Evolutionary conservation across 2,797 vertebrate genomes (phyloP).

Genomic region (Varecia variegata): DNA sequence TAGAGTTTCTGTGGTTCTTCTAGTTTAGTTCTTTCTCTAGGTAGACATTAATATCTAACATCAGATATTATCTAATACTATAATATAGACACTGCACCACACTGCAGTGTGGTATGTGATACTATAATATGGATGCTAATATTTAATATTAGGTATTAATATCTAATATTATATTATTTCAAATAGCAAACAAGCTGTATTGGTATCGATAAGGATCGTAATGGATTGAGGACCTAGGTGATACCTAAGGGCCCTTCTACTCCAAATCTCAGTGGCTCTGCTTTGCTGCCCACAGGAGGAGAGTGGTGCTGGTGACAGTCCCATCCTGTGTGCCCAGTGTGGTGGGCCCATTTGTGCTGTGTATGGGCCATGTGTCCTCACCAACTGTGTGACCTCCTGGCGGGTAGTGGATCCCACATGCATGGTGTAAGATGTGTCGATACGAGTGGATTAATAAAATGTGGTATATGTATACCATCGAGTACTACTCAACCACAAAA

Average conservation of each 20-base stretch:
- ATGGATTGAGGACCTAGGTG: background rate
- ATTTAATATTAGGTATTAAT: background rate
- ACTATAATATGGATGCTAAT: background rate
- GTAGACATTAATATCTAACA: background rate
- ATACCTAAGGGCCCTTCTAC: background rate
- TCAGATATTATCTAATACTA: background rate
- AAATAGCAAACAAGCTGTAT: background rate
- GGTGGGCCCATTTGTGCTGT: background rate
- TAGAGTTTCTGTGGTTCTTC: background rate
- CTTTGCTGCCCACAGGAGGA: background rate
- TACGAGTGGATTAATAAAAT: too few species aligned
- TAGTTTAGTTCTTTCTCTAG: background rate
- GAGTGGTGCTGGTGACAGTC: background rate
- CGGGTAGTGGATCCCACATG: background rate
- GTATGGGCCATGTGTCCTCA: background rate
- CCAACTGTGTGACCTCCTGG: background rate
- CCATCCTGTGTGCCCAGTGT: background rate
- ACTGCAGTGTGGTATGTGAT: background rate
- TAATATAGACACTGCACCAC: background rate
- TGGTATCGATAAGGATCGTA: background rate
- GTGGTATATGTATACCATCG: too few species aligned
- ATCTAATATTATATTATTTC: background rate
- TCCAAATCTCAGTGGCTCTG: background rate
- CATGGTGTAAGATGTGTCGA: background rate
- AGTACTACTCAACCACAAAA: too few species aligned